phyloP scores from a whole-genome alignment of 2,113 vertebrate species.

The Desmodus rotundus region DNA sequence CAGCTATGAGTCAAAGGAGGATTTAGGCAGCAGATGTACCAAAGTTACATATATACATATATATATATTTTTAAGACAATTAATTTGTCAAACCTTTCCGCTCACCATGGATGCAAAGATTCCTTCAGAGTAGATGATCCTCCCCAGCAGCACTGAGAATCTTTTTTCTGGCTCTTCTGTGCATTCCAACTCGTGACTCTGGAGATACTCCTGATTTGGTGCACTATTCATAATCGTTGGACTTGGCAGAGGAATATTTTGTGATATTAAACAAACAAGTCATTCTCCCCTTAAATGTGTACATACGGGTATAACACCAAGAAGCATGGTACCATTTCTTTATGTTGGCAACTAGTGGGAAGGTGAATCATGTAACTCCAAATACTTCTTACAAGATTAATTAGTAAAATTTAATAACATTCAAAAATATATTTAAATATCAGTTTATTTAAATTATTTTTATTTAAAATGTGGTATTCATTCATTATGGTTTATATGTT shows the following conservation, averaged over 20 bases:
- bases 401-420: not conserved
- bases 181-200: not conserved
- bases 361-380: not conserved
- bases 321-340: not conserved
- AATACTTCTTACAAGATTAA: not conserved
- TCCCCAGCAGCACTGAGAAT: not conserved
- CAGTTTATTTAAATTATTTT: not conserved
- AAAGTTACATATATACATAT: not conserved
- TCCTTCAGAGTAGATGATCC: not conserved
- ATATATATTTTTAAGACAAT: not conserved
- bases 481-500: not conserved
- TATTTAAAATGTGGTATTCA: not conserved
- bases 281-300: not conserved
- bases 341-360: not conserved
- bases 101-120: not conserved
- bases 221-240: not conserved
- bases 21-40: not conserved
- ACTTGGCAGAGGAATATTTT: not conserved
- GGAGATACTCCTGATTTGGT: not conserved
- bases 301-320: not conserved
- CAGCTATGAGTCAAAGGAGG: not conserved
- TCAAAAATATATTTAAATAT: slow-evolving; percentile 16
- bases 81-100: not conserved
- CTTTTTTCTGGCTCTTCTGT: not conserved
- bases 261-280: slow-evolving; percentile 28